Conservation (phyloP, 2,113 vertebrate genomes). For the Takifugu flavidus region DNA sequence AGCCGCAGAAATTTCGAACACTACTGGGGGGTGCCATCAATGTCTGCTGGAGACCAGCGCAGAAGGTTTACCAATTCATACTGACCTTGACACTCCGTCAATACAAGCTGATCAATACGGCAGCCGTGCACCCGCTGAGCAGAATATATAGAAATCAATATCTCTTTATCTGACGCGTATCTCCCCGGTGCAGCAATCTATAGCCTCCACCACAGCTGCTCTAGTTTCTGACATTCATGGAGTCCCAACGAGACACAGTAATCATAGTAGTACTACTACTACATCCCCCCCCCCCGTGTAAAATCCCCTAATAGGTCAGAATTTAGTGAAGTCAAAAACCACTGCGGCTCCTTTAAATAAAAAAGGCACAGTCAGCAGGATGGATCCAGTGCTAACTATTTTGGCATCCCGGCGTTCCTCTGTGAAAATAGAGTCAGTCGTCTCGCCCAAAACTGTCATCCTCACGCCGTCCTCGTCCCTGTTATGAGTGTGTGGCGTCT, state of each 20-base stretch:
- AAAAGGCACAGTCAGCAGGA: slow-evolving; percentile 26
- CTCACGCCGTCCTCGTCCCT: slow-evolving; percentile 22
- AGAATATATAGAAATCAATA: slow-evolving; percentile 68
- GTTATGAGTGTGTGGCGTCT: slow-evolving; percentile 36
- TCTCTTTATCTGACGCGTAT: slow-evolving; percentile 48
- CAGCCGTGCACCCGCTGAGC: slow-evolving; percentile 57
- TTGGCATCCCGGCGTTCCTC: slow-evolving; percentile 13
- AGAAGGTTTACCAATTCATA: slow-evolving; percentile 46
- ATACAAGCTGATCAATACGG: slow-evolving; percentile 62
- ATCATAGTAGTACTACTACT: too few species aligned
- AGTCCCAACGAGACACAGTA: slow-evolving; percentile 2
- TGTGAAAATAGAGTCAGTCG: slow-evolving; percentile 41
- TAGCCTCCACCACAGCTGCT: slow-evolving; percentile 55
- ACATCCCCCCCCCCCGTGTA: too few species aligned
- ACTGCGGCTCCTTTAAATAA: not conserved
- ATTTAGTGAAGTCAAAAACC: not conserved
- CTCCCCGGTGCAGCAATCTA: slow-evolving; percentile 45
- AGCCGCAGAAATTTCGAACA: not conserved
- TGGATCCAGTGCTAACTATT: slow-evolving; percentile 21
- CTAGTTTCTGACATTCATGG: slow-evolving; percentile 46
- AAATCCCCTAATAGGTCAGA: too few species aligned
- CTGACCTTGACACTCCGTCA: slow-evolving; percentile 64
- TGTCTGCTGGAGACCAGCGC: slow-evolving; percentile 24
- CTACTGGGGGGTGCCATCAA: slow-evolving; percentile 8
- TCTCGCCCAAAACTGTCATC: slow-evolving; percentile 17